phyloP scores from a whole-genome alignment of 1,140 invertebrate species.

The Eurytemora carolleeae region DNA sequence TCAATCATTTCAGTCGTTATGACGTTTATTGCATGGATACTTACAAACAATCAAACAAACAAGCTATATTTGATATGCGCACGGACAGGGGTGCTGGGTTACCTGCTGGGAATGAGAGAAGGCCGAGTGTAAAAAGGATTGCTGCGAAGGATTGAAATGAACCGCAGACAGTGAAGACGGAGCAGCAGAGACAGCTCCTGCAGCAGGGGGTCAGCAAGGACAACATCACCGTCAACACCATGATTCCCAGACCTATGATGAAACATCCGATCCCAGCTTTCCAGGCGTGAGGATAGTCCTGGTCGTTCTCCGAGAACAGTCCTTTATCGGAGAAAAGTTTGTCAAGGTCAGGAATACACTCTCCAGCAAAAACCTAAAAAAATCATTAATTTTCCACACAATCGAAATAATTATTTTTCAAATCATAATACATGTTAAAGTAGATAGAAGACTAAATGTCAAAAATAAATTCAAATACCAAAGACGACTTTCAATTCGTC shows the following conservation, averaged over 20 bases:
- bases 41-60: no score
- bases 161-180: constrained; percentile 11
- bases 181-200: constrained; percentile 11
- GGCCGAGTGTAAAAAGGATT: constrained; percentile 11
- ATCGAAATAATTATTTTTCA: no score
- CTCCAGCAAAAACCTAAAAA: constrained; percentile 13
- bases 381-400: no score
- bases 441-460: no score
- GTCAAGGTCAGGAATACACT: constrained; percentile 13
- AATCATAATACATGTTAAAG: no score
- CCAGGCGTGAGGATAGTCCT: constrained; percentile 10
- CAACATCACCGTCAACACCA: constrained; percentile 11
- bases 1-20: no score
- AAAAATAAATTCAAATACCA: no score
- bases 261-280: constrained; percentile 1
- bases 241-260: constrained; percentile 7
- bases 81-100: no score
- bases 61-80: no score
- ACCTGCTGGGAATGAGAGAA: constrained; percentile 9
- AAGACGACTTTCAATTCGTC: no score
- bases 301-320: constrained; percentile 1
- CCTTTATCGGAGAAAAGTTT: constrained; percentile 4
- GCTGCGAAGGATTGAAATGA: constrained; percentile 12
- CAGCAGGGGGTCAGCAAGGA: constrained; percentile 8
- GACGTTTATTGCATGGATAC: no score